These are phyloP conservation scores for Synanthedon andrenaeformis DNA, from an alignment of 2,888 invertebrate species.

Conservation along the genomic window DNA sequence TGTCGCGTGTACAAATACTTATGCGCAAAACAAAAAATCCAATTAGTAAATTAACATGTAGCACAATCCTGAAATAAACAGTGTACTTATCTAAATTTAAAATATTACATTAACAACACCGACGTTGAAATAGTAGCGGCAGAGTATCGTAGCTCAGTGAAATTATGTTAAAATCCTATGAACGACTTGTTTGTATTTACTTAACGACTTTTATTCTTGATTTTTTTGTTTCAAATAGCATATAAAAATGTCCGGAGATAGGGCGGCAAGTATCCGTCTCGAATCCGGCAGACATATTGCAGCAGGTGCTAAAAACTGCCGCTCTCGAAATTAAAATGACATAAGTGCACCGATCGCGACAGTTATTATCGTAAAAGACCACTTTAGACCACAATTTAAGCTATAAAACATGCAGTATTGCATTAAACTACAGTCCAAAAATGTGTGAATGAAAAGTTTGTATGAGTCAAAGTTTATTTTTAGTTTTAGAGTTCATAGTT, in stretches of 20 bases:
- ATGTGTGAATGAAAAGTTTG: slow-evolving; percentile 32
- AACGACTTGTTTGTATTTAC: slow-evolving; percentile 62
- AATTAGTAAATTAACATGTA: too few species aligned
- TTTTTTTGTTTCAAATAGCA: slow-evolving; percentile 52
- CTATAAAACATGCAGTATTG: slow-evolving; percentile 24
- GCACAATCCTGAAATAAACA: too few species aligned
- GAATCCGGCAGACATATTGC: slow-evolving; percentile 41
- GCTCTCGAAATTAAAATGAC: slow-evolving; percentile 44
- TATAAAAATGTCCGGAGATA: slow-evolving; percentile 52
- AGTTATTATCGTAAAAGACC: slow-evolving; percentile 39
- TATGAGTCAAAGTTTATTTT: slow-evolving; percentile 24
- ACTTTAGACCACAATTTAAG: slow-evolving; percentile 39
- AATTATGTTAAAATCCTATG: slow-evolving; percentile 60
- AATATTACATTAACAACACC: neutral
- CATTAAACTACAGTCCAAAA: slow-evolving; percentile 23
- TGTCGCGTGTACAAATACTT: too few species aligned
- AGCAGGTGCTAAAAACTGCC: slow-evolving; percentile 38
- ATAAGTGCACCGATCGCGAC: slow-evolving; percentile 35
- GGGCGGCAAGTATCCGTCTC: slow-evolving; percentile 46
- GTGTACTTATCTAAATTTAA: neutral
- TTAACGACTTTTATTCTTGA: slow-evolving; percentile 52
- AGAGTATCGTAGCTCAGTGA: slow-evolving; percentile 49
- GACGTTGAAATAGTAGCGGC: slow-evolving; percentile 16
- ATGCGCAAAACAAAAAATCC: too few species aligned
- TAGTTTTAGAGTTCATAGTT: slow-evolving; percentile 8